Percentiles rank a stretch among this genome's conserved stretches.
Evolutionary conservation across 2,113 vertebrate genomes (phyloP).

Genomic region (Casuarius casuarius): DNA sequence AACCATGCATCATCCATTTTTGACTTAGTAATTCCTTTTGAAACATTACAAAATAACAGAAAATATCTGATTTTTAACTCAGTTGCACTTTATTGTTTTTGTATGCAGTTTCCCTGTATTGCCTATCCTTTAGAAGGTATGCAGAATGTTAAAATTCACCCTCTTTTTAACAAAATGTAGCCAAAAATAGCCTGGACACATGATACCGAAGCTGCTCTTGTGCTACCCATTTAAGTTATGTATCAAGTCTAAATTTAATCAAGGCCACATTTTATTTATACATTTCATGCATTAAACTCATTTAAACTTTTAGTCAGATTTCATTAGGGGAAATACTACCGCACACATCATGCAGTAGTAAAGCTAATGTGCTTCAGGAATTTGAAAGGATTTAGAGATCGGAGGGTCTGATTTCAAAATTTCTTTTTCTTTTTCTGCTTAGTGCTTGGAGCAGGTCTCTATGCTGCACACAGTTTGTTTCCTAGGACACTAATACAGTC

Average conservation of each 20-base stretch:
- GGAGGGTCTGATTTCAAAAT: constrained; percentile 84
- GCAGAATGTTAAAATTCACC: constrained; percentile 69
- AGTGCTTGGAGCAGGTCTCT: constrained; percentile 73
- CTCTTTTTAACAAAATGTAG: constrained; percentile 54
- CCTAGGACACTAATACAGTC: constrained; percentile 84
- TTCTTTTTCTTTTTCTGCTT: constrained; percentile 73
- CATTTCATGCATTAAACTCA: constrained; percentile 86
- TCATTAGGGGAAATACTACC: constrained; percentile 87
- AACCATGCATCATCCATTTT: neutral
- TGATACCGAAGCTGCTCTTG: constrained; percentile 76
- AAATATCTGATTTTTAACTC: neutral
- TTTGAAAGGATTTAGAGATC: constrained; percentile 86
- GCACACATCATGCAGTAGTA: constrained; percentile 81
- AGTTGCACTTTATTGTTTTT: neutral
- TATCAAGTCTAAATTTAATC: constrained; percentile 84
- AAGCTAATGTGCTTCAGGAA: constrained; percentile 85
- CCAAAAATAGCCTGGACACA: constrained; percentile 76
- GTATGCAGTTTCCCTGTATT: neutral
- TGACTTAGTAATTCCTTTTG: neutral
- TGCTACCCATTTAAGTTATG: constrained; percentile 83
- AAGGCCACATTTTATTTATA: constrained; percentile 87
- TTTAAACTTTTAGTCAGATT: constrained; percentile 87
- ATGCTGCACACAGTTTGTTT: constrained; percentile 73
- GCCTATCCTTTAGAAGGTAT: constrained; percentile 38
- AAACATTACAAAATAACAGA: neutral